Base-by-base conservation (phyloP, 2,888 invertebrate species). In the Hyposoter dolosus region DNA sequence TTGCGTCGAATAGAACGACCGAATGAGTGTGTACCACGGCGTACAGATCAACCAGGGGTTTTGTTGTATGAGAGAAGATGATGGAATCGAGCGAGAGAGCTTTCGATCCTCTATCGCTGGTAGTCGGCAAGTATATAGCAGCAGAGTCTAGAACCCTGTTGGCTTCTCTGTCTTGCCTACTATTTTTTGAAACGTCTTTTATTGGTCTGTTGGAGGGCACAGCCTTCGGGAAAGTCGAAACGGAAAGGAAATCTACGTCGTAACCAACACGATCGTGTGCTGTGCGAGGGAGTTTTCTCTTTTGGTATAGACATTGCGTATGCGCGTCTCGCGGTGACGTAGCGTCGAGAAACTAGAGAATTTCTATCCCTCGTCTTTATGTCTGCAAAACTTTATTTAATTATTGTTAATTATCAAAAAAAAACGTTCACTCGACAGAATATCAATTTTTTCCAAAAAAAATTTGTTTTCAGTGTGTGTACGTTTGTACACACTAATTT, bases 101-200 rank as follows among this genome's bases (percentile, higher is more conserved):
- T 86, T 82, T 77, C 77, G 81, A 77, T 71, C 72, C 76, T 86
- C 71, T 77, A 35, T 35, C 82, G 82, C 84, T 81, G 35, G 35
- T 60, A 77, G 65, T 76, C 35, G 68, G 86, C 82, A 83, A 85
- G 53, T 28, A 28, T 47, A 68, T 40, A n/a, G n/a, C n/a, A n/a
- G n/a, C 45, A 74, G 63, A 82, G 63, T 79, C 65, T 47, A 23
- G 32, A 47, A 68, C 23, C 60, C 63, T 63, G 56, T 45, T 53
- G n/a, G 7, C 10, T 69, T 79, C 74, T 79, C 84, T 82, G 71
- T 45, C 82, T 72, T 89, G 88, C 87, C 53, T 63, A 89, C 45
- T 63, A 89, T 89, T 91, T 91, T 90, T 91, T 90, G 90, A 91
- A 91, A 90, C n/a, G 88, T 91, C 91, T 92, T 92, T 92, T 91